Conservation (phyloP, 2,888 invertebrate species). For the Yponomeuta malinellus region DNA sequence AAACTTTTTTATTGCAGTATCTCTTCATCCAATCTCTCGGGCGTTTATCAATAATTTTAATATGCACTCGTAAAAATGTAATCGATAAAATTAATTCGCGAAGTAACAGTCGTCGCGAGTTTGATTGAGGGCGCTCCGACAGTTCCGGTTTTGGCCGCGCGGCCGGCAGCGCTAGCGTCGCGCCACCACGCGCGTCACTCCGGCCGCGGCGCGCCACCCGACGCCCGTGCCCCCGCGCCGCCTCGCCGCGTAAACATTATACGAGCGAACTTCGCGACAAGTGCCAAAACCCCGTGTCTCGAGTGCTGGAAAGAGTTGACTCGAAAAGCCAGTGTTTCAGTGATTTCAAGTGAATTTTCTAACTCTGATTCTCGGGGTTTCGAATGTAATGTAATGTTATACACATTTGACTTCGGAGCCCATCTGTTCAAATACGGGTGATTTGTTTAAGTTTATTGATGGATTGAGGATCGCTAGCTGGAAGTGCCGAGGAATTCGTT, state of each 20-base stretch:
- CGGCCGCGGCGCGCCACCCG: conserved; percentile 67
- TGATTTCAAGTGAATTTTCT: background rate
- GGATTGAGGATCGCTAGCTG: conserved; percentile 60
- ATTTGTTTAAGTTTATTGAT: conserved; percentile 61
- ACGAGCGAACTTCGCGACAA: conserved; percentile 39
- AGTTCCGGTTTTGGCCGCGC: conserved; percentile 35
- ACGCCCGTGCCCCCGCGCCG: conserved; percentile 45
- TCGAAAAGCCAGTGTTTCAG: conserved; percentile 34
- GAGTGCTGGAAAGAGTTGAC: conserved; percentile 30
- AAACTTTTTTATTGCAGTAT: background rate
- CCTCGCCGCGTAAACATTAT: conserved; percentile 34
- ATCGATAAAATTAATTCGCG: conserved; percentile 18
- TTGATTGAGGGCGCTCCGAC: conserved; percentile 47
- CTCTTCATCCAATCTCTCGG: conserved; percentile 8
- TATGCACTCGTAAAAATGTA: conserved; percentile 18
- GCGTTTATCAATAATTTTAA: conserved; percentile 17
- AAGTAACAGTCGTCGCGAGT: conserved; percentile 28
- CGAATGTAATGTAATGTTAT: conserved; percentile 23
- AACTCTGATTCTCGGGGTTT: background rate
- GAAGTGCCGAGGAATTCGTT: conserved; percentile 64
- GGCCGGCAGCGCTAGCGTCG: conserved; percentile 40
- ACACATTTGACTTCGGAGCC: conserved; percentile 11
- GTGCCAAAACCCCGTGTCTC: conserved; percentile 49
- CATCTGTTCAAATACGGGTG: conserved; percentile 49
- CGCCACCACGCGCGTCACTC: conserved; percentile 59